Conservation (phyloP, 2,888 invertebrate species). For the Oscheius sp. region DNA sequence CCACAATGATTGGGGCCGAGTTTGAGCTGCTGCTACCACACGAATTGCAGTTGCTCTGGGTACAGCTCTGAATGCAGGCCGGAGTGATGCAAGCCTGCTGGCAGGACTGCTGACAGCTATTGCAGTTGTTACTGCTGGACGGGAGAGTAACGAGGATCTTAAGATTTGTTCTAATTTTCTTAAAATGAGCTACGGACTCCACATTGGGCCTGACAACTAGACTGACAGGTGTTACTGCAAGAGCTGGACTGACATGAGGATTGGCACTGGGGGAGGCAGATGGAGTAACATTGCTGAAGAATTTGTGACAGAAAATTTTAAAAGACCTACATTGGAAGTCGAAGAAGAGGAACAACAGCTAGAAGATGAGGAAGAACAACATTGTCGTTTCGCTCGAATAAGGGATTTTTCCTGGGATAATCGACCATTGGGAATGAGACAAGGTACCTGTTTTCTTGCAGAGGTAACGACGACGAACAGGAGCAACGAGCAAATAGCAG, state of each 20-base stretch:
- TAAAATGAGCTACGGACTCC: background rate
- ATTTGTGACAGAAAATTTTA: background rate
- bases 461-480: slow-evolving; percentile 23
- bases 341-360: slow-evolving; percentile 28
- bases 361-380: slow-evolving; percentile 22
- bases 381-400: slow-evolving; percentile 29
- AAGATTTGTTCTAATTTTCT: background rate
- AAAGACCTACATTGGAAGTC: background rate
- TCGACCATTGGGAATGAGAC: background rate
- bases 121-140: slow-evolving; percentile 10
- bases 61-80: slow-evolving; percentile 22
- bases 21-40: slow-evolving; percentile 6
- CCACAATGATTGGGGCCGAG: slow-evolving; percentile 18
- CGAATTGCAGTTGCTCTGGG: slow-evolving; percentile 23
- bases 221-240: slow-evolving; percentile 19
- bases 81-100: slow-evolving; percentile 28
- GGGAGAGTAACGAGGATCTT: slow-evolving; percentile 12
- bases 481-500: slow-evolving; percentile 32
- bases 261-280: slow-evolving; percentile 26
- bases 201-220: slow-evolving; percentile 28
- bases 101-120: slow-evolving; percentile 26
- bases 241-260: slow-evolving; percentile 9
- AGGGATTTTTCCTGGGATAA: slow-evolving; percentile 12
- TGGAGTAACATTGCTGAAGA: slow-evolving; percentile 7
- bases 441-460: slow-evolving; percentile 31